A percentile compares a stretch with the other conserved stretches of the same genome.
Conservation (phyloP, 2,888 invertebrate genomes). For the Anorthoa munda region DNA sequence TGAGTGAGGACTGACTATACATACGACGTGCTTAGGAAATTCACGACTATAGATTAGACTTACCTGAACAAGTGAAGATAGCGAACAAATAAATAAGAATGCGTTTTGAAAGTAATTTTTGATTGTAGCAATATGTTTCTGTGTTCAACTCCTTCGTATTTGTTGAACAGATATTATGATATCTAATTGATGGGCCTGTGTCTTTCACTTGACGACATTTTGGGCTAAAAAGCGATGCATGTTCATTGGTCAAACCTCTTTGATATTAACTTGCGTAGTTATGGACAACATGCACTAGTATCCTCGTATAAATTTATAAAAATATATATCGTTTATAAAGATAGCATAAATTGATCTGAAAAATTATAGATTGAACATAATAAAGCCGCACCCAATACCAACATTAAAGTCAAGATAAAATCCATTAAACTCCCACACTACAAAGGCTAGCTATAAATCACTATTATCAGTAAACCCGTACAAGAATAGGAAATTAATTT, state of each 20-base stretch:
- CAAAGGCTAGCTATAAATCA: constrained; percentile 55
- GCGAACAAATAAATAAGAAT: constrained; percentile 35
- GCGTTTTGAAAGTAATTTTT: constrained; percentile 2
- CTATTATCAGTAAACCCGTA: constrained; percentile 41
- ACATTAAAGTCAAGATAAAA: constrained; percentile 21
- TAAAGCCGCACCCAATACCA: background rate
- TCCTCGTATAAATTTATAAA: background rate
- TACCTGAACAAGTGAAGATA: constrained; percentile 48
- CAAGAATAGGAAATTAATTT: constrained; percentile 65
- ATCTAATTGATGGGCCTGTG: background rate
- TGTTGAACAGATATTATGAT: background rate
- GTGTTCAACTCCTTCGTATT: background rate
- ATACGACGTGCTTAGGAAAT: constrained; percentile 49
- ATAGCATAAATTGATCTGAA: too few relatives aligned
- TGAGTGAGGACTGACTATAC: constrained; percentile 36
- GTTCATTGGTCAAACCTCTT: background rate
- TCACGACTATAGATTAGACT: constrained; percentile 40
- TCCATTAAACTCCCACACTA: constrained; percentile 28
- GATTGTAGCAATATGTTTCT: background rate
- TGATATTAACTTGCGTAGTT: too few relatives aligned
- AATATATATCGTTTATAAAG: background rate
- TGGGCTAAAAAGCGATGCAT: background rate
- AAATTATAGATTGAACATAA: constrained; percentile 7
- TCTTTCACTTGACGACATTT: background rate
- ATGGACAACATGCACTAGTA: too few relatives aligned